A percentile compares a stretch with the other conserved stretches of the same genome.
phyloP scores from a whole-genome alignment of 2,888 invertebrate species.

The Pollenia amentaria region DNA sequence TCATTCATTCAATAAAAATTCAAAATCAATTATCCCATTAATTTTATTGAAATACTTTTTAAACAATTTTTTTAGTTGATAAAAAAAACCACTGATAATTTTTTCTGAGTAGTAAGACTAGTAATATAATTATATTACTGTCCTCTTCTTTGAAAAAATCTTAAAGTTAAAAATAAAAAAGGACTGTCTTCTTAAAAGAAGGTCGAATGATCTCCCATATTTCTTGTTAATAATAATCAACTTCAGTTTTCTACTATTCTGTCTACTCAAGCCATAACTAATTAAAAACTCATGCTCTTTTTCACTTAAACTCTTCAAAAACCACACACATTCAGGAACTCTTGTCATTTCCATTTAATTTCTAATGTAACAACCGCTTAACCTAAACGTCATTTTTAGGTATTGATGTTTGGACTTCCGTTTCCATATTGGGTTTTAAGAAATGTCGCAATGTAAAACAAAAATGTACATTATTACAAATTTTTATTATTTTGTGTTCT shows the following conservation, averaged over 20 bases:
- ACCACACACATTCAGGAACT: background rate
- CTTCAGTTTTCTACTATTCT: background rate
- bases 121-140: too few species aligned
- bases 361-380: background rate
- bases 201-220: too few species aligned
- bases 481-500: background rate
- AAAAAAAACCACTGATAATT: too few species aligned
- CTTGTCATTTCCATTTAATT: background rate
- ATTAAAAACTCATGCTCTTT: background rate
- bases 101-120: too few species aligned
- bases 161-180: too few species aligned
- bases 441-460: background rate
- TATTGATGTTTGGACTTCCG: slow-evolving; percentile 3
- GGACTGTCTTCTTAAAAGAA: too few species aligned
- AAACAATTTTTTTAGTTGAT: too few species aligned
- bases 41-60: too few species aligned
- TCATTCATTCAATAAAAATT: too few species aligned
- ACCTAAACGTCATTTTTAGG: background rate
- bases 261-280: background rate
- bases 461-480: background rate
- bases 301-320: background rate
- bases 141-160: too few species aligned
- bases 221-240: too few species aligned
- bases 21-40: too few species aligned
- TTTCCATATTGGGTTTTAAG: background rate